Evolutionary conservation across 2,797 vertebrate genomes (phyloP), one percentile per base, ranked within the genome.

Genomic region (Glossophaga mutica): DNA sequence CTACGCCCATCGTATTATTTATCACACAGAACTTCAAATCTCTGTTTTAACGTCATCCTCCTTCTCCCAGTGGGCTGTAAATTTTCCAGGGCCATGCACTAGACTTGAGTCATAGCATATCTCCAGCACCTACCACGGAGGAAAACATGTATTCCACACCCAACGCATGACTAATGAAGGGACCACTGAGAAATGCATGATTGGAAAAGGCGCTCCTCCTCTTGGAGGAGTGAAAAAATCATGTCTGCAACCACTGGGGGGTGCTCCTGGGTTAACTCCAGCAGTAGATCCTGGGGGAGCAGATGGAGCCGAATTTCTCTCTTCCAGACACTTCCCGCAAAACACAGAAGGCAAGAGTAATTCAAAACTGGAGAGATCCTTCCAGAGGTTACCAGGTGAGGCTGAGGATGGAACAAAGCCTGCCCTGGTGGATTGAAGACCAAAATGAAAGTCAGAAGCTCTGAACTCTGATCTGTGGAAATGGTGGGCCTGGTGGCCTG

Each of bases 371-470:
- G 50, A 96, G 44, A 67, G 48, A 68, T 81, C 34, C 67, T 92
- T 92, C 55, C 67, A 86, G 83, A 78, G 32, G 57, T 86, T 22
- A 74, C 44, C 87, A 86, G 77, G 37, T 48, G n/a, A 82, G 19
- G 59, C 50, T 92, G 42, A 39, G 77, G 70, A 67, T 16, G 24
- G 73, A 77, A 90, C n/a, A 81, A 86, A 97, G 73, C 24, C 74
- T 96, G 11, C 15, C 22, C n/a, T 78, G 24, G 52, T 70, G n/a
- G 65, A 77, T 78, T 62, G 93, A 94, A 95, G 91, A 87, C 50
- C 15, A 26, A 79, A 93, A 57, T 44, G 55, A 84, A 87, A 87
- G 85, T 90, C 48, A 42, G 71, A 87, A 77, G 71, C 71, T 68
- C 0, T 67, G 76, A 83, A 59, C 62, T 74, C 34, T 10, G 37